Evolutionary conservation across 2,888 invertebrate species (phyloP).

Genomic region (Agrochola lychnidis): DNA sequence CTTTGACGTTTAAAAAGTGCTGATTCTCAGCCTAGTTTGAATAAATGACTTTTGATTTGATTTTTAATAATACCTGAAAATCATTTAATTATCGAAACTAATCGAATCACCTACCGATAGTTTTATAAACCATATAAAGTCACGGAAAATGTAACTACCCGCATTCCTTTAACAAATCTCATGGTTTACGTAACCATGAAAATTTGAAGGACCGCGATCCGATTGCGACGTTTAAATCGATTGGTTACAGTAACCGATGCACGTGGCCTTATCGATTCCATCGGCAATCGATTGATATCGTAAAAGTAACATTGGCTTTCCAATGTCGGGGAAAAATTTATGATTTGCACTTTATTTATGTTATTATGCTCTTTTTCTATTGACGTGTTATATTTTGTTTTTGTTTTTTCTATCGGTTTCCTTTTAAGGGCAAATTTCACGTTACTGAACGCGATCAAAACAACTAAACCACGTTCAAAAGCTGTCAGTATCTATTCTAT

Average conservation of each 20-base stretch:
- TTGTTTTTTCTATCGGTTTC: background rate
- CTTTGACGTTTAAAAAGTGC: no score
- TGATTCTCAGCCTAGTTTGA: no score
- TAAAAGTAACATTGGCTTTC: conserved; percentile 64
- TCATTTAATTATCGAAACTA: conserved; percentile 9
- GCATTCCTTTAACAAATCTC: conserved; percentile 25
- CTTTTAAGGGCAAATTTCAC: background rate
- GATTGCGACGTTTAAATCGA: conserved; percentile 63
- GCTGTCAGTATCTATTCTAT: no score
- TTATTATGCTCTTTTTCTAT: conserved; percentile 27
- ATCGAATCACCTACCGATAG: conserved; percentile 28
- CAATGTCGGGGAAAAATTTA: conserved; percentile 59
- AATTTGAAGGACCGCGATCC: conserved; percentile 51
- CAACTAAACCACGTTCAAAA: background rate
- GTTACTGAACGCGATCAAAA: background rate
- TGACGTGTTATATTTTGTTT: background rate
- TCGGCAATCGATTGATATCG: conserved; percentile 48
- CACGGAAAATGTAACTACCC: conserved; percentile 30
- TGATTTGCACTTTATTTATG: conserved; percentile 21
- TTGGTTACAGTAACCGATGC: conserved; percentile 62
- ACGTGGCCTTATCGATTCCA: conserved; percentile 66
- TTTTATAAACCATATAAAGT: conserved; percentile 32
- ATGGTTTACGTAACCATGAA: conserved; percentile 53
- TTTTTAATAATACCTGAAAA: background rate
- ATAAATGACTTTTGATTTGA: no score